Evolutionary conservation across 1,140 invertebrate species (phyloP).

Genomic region (Leptoteleia sp.): DNA sequence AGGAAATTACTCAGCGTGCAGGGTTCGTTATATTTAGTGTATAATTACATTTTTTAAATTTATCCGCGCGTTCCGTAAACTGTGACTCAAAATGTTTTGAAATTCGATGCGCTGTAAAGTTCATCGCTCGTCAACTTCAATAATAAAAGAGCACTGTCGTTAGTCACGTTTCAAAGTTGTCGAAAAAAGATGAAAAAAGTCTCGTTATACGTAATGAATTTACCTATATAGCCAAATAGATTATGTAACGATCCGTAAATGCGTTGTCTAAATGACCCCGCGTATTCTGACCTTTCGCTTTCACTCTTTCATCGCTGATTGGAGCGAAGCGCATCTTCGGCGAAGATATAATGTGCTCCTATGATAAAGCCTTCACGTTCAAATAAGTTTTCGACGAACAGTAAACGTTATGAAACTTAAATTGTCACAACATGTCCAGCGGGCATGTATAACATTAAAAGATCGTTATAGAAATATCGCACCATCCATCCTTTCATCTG

Average conservation of each 20-base stretch:
- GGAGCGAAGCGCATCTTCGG: conserved; percentile 69
- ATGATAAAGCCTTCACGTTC: conserved; percentile 30
- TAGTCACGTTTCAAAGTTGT: conserved; percentile 61
- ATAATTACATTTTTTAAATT: conserved; percentile 45
- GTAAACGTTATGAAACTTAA: conserved; percentile 40
- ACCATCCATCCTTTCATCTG: conserved; percentile 50
- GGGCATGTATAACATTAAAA: conserved; percentile 46
- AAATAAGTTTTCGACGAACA: conserved; percentile 57
- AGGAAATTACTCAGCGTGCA: neutral
- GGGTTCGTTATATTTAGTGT: conserved; percentile 11
- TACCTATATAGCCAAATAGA: conserved; percentile 60
- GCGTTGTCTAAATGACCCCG: conserved; percentile 76
- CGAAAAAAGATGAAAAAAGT: conserved; percentile 59
- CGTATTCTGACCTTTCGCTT: conserved; percentile 80
- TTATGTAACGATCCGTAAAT: conserved; percentile 73
- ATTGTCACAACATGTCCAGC: conserved; percentile 47
- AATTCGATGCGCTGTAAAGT: conserved; percentile 59
- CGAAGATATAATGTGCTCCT: conserved; percentile 40
- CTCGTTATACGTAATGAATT: conserved; percentile 65
- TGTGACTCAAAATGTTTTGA: conserved; percentile 46
- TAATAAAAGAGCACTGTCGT: conserved; percentile 53
- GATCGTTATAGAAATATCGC: conserved; percentile 35
- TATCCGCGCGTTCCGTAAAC: conserved; percentile 20
- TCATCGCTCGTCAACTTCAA: conserved; percentile 55
- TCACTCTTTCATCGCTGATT: conserved; percentile 75